These are phyloP conservation scores for Hydraecia micacea DNA, from an alignment of 2,888 invertebrate species.

Conservation along the genomic window DNA sequence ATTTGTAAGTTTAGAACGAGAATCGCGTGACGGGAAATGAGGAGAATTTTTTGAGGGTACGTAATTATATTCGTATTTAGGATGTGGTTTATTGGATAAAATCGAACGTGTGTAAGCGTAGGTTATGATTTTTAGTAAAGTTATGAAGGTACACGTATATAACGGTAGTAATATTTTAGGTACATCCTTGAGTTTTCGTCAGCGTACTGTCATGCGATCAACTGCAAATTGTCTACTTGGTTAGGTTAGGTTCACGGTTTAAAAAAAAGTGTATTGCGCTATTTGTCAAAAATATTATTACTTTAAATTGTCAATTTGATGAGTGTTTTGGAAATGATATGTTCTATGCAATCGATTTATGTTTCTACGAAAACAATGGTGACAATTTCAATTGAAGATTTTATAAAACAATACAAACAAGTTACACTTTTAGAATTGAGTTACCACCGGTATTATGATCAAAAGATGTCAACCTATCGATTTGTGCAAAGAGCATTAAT, in stretches of 20 bases:
- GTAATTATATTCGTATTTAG: constrained; percentile 60
- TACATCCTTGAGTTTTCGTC: background rate
- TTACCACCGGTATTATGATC: too few relatives aligned
- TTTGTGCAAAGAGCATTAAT: background rate
- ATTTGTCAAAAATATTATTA: too few relatives aligned
- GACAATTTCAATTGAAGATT: background rate
- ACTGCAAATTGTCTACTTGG: background rate
- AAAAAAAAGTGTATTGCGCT: background rate
- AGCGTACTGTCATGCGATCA: background rate
- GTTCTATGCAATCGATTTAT: background rate
- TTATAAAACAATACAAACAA: background rate
- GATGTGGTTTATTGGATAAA: constrained; percentile 61
- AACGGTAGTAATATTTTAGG: constrained; percentile 16
- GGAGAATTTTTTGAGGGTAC: constrained; percentile 56
- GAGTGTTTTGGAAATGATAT: background rate
- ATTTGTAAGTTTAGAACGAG: constrained; percentile 54
- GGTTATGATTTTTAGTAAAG: constrained; percentile 23
- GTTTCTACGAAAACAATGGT: background rate
- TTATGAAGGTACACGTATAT: constrained; percentile 9
- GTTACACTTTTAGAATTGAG: too few relatives aligned
- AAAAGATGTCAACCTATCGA: background rate
- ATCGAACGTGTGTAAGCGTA: constrained; percentile 50
- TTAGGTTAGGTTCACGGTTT: background rate
- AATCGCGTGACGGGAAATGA: constrained; percentile 61
- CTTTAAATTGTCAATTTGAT: background rate